phyloP scores from a whole-genome alignment of 2,797 vertebrate genomes.

The Manis javanica region DNA sequence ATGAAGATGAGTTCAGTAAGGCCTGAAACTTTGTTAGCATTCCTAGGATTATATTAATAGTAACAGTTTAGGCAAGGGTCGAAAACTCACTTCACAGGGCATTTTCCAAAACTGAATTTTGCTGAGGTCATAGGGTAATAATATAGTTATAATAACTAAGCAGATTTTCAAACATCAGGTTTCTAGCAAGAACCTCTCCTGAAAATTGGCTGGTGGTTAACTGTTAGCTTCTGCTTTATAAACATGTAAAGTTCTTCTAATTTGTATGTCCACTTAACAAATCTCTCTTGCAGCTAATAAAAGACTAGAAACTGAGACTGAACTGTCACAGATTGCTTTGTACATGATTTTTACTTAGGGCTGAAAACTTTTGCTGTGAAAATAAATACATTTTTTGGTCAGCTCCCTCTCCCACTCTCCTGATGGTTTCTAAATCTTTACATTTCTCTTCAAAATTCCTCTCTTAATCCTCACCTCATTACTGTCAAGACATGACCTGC shows the following conservation, averaged over 20 bases:
- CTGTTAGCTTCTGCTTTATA: slow-evolving; percentile 23
- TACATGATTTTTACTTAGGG: neutral
- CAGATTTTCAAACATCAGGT: neutral
- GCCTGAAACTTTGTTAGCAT: neutral
- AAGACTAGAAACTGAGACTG: slow-evolving; percentile 20
- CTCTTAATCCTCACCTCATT: neutral
- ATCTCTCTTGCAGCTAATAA: neutral
- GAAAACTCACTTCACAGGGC: neutral
- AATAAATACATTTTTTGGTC: neutral
- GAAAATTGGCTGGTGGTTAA: neutral
- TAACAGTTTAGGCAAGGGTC: neutral
- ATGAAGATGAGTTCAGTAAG: slow-evolving; percentile 25
- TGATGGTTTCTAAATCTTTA: neutral
- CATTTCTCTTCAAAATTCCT: neutral
- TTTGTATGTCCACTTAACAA: neutral
- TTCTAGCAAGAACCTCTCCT: neutral
- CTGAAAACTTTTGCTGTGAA: neutral
- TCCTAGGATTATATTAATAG: neutral
- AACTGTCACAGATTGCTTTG: neutral
- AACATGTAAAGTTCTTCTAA: neutral
- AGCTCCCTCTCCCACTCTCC: neutral
- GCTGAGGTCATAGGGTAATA: neutral
- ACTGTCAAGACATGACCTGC: neutral
- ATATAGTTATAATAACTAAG: neutral
- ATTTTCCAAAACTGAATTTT: slow-evolving; percentile 44